Base-by-base conservation (phyloP, 1,140 invertebrate species). In the Hycleus cichorii region DNA sequence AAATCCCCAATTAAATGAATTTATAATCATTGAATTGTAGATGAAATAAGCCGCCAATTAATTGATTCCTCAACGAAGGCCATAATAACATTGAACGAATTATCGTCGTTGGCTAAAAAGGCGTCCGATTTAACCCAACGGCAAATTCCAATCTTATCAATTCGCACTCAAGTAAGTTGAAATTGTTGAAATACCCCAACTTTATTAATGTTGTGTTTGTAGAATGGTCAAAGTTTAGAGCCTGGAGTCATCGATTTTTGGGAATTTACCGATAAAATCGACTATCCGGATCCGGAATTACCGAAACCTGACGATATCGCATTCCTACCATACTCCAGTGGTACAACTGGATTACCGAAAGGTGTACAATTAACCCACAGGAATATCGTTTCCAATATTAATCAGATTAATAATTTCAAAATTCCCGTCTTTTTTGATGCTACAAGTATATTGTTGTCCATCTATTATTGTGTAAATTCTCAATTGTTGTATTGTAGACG, bases 321-420 rank as follows among this genome's bases (percentile, higher is more conserved):
- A 8, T 56, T 63, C 26, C 39, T 65, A 40, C 61, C 61, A 11
- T 65, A 65, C 32, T 65, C 64, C 5, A 65, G 90, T 71, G 92
- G 92, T n/a, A 94, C 91, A 4, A 94, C 91, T 27, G 91, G 93
- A 10, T 68, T 88, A 45, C 91, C 93, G 4, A 95, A 95, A 80
- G 91, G 89, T 25, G 91, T 94, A 0, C 83, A 91, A 75, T 70
- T 93, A 1, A 86, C 86, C 0, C 86, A 94, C 70, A 74, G 69
- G 45, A 85, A 83, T 70, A 72, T 84, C 47, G 65, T 79, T 18
- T 69, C 78, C 2, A 85, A 85, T 64, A 9, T 76, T 9, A 25
- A 39, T 3, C 76, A 77, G 66, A 5, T 57, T 0, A 4, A 2
- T n/a, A 4, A 11, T 43, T 12, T 59, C 32, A 47, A 55, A 12